Base-by-base conservation (phyloP, 2,888 invertebrate genomes). In the Macropis europaea region DNA sequence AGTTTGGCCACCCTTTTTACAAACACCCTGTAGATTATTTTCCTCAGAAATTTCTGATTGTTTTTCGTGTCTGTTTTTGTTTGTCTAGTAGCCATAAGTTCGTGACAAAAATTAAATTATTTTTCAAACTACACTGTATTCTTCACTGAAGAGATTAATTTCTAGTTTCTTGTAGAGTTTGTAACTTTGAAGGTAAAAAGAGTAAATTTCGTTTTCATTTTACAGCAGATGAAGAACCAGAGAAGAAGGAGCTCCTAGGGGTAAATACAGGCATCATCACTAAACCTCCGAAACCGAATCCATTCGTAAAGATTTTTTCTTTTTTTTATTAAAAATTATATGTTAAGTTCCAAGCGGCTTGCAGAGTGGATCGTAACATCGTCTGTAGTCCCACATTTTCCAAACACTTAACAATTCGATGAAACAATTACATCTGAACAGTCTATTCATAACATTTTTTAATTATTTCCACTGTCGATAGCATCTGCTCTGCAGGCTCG, bases 201-300 rank as follows among this genome's bases (percentile, higher is more conserved):
- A 43, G 19, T n/a, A 40, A 43, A 0, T 2, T 2, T 38, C 28
- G 36, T 45, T 19, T 73, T 5, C 61, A 11, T 19, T 54, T 73
- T 70, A 36, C 86, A 88, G 87, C 84, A 81, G 90, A 90, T 68
- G 90, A 90, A 63, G 89, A 89, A 73, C 78, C 87, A 71, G 90
- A 90, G 79, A 89, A 88, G 80, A 89, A 90, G 86, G 89, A 90
- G 76, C 89, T 89, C 79, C 89, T 89, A 72, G 89, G 88, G 89
- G 89, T 90, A 89, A 89, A 90, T 89, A 89, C 89, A 82, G 88
- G 89, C 87, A 84, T 82, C 87, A 85, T 83, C 84, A 82, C 87
- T 87, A 90, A 90, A 87, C 81, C 88, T 88, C 84, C 88, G 84
- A 90, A 90, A 89, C 89, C 85, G 71, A 90, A 89, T 77, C 90